Evolutionary conservation across 2,797 vertebrate genomes (phyloP).

Genomic region (Limosa lapponica): DNA sequence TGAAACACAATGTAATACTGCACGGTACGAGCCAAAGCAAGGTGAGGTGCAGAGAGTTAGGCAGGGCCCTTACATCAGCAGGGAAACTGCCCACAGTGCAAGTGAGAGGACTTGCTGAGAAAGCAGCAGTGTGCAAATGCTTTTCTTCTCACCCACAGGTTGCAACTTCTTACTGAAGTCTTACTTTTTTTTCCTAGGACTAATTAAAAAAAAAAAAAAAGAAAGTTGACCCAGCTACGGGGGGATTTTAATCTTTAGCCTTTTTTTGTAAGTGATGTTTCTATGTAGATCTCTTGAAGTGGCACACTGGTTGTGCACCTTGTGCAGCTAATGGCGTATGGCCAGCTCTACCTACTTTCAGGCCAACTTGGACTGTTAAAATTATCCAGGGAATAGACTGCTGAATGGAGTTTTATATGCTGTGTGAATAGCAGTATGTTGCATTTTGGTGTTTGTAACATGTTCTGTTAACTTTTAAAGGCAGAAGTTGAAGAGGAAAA

Average conservation of each 20-base stretch:
- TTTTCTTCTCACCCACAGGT: not conserved
- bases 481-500: not conserved
- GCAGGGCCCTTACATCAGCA: not conserved
- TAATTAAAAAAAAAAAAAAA: not conserved
- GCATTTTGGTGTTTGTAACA: not conserved
- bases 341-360: not conserved
- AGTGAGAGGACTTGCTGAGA: not conserved
- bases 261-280: not conserved
- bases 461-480: not conserved
- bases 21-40: not conserved
- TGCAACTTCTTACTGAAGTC: not conserved
- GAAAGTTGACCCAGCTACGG: not conserved
- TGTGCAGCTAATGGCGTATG: not conserved
- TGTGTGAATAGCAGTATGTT: not conserved
- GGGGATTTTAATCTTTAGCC: not conserved
- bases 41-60: not conserved
- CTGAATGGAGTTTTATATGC: not conserved
- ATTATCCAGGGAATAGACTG: not conserved
- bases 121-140: not conserved
- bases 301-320: not conserved
- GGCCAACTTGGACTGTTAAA: not conserved
- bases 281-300: not conserved
- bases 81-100: not conserved
- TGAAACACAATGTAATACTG: not conserved
- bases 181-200: not conserved